A percentile compares a stretch with the other conserved stretches of the same genome.
phyloP scores from a whole-genome alignment of 2,888 invertebrate species.

The Drepanosiphum platanoidis region DNA sequence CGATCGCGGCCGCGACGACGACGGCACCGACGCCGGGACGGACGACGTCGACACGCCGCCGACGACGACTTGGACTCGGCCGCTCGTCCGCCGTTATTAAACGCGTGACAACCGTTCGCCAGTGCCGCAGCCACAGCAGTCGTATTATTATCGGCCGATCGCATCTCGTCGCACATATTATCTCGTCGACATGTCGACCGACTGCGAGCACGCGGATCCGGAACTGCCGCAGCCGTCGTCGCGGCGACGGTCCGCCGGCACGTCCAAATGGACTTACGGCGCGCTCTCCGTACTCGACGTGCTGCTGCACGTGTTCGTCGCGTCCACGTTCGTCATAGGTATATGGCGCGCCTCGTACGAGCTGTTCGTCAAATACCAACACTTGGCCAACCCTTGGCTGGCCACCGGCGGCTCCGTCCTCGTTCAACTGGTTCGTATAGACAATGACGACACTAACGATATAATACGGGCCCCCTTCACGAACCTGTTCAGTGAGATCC shows the following conservation, averaged over 20 bases:
- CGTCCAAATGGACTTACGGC: constrained; percentile 32
- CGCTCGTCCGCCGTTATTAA: background rate
- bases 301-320: constrained; percentile 75
- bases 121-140: background rate
- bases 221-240: background rate
- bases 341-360: constrained; percentile 86
- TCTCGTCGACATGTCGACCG: constrained; percentile 39
- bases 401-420: constrained; percentile 70
- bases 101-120: constrained; percentile 16
- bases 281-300: constrained; percentile 67
- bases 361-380: constrained; percentile 69
- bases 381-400: constrained; percentile 69
- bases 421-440: constrained; percentile 68
- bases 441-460: background rate
- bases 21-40: background rate
- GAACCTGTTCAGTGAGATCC: background rate
- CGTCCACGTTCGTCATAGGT: constrained; percentile 86
- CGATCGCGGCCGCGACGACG: background rate
- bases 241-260: background rate
- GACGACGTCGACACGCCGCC: constrained; percentile 1
- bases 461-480: too few relatives aligned
- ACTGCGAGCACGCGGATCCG: constrained; percentile 1
- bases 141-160: background rate
- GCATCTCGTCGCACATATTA: too few relatives aligned
- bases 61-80: background rate